A percentile compares a stretch with the other conserved stretches of the same genome.
These are phyloP conservation scores for Tetramorium bicarinatum DNA, from an alignment of 2,888 invertebrate genomes.

Conservation along the genomic window DNA sequence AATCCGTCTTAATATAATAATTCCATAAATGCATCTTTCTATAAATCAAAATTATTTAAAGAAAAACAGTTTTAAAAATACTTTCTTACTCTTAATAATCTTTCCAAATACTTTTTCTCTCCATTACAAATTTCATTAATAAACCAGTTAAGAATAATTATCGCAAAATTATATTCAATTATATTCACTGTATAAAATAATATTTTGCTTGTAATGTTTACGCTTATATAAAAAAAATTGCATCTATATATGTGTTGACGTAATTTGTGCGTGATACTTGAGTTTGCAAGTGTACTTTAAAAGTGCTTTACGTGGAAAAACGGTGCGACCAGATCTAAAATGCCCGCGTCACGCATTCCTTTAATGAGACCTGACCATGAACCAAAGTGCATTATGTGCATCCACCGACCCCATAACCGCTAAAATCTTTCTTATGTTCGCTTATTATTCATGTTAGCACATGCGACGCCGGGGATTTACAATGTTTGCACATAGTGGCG, in stretches of 20 bases:
- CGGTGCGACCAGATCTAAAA: slow-evolving; percentile 42
- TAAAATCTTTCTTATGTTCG: slow-evolving; percentile 84
- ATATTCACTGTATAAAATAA: not conserved
- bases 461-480: slow-evolving; percentile 73
- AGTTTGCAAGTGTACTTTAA: not conserved
- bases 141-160: not conserved
- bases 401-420: slow-evolving; percentile 63
- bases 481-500: slow-evolving; percentile 74
- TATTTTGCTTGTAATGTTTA: not conserved
- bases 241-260: not conserved
- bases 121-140: slow-evolving; percentile 3
- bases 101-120: not conserved
- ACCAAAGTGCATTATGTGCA: slow-evolving; percentile 67
- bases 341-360: slow-evolving; percentile 44
- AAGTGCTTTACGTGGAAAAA: slow-evolving; percentile 7
- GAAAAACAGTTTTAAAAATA: not conserved
- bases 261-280: not conserved
- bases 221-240: not conserved
- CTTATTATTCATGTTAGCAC: slow-evolving; percentile 85
- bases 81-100: not conserved
- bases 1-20: not conserved
- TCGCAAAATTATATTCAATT: not conserved
- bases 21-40: not conserved
- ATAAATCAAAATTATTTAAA: not conserved
- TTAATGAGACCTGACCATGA: slow-evolving; percentile 54